These are phyloP conservation scores for Aythya baeri DNA, from an alignment of 2,113 vertebrate genomes.

Conservation along the genomic window DNA sequence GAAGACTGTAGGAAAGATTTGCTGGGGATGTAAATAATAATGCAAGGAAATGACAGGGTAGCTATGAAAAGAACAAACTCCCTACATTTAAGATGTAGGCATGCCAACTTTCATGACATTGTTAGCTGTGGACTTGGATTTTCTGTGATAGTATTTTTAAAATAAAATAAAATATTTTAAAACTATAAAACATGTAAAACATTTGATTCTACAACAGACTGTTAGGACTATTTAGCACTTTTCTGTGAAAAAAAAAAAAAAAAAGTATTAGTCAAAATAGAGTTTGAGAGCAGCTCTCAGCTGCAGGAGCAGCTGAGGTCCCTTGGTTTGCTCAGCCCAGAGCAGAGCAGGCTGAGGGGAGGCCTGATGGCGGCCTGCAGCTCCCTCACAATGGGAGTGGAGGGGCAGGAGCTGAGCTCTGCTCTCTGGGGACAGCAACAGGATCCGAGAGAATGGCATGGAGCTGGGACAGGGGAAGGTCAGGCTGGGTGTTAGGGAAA, in stretches of 20 bases:
- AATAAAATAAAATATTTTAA: background rate
- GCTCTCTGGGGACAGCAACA: no score
- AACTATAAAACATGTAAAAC: background rate
- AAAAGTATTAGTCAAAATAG: background rate
- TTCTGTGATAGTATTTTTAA: background rate
- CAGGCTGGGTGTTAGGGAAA: no score
- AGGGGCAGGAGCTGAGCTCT: no score
- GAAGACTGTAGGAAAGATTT: background rate
- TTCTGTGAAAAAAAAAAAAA: background rate
- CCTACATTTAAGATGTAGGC: background rate
- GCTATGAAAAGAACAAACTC: background rate
- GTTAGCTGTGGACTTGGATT: background rate
- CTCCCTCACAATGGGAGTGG: no score
- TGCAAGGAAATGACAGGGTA: background rate
- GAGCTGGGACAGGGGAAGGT: no score
- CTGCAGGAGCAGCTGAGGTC: no score
- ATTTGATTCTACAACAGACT: accelerated
- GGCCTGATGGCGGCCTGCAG: no score
- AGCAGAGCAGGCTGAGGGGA: no score
- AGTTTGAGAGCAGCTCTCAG: no score
- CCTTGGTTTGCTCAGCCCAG: no score
- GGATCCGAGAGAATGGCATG: no score
- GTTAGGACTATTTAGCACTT: background rate
- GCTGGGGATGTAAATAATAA: background rate
- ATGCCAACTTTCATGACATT: background rate